Percentiles rank a stretch among this genome's conserved stretches.
These are phyloP conservation scores for Scytalopus superciliaris DNA, from an alignment of 2,113 vertebrate species.

Conservation along the genomic window DNA sequence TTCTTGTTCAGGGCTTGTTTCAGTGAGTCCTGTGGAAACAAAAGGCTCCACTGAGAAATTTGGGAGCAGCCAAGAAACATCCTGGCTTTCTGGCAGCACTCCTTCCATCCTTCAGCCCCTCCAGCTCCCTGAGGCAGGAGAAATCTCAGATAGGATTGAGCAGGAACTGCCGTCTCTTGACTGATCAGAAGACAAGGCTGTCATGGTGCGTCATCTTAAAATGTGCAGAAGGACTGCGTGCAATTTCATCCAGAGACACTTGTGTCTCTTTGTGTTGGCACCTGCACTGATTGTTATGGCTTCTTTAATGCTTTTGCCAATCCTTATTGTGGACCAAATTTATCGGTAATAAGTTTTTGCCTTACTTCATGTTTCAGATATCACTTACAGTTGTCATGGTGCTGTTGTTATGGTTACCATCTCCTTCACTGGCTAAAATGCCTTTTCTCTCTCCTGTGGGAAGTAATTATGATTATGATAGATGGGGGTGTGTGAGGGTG, in stretches of 20 bases:
- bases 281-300: neutral
- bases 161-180: neutral
- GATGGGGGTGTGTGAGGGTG: neutral
- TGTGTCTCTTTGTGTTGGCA: neutral
- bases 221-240: neutral
- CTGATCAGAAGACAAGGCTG: neutral
- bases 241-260: neutral
- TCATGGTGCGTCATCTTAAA: neutral
- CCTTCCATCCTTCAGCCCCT: neutral
- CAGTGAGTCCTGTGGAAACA: neutral
- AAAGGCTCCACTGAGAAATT: neutral
- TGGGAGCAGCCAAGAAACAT: neutral
- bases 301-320: neutral
- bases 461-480: neutral
- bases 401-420: constrained; percentile 48
- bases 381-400: constrained; percentile 17
- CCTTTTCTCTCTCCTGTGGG: constrained; percentile 16
- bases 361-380: neutral
- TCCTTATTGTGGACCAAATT: neutral
- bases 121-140: neutral
- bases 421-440: neutral
- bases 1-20: neutral
- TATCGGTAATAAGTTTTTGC: neutral
- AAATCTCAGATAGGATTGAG: neutral
- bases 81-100: neutral